Evolutionary conservation across 2,888 invertebrate genomes (phyloP), one percentile per base, ranked within the genome.

Genomic region (Seira musarum): DNA sequence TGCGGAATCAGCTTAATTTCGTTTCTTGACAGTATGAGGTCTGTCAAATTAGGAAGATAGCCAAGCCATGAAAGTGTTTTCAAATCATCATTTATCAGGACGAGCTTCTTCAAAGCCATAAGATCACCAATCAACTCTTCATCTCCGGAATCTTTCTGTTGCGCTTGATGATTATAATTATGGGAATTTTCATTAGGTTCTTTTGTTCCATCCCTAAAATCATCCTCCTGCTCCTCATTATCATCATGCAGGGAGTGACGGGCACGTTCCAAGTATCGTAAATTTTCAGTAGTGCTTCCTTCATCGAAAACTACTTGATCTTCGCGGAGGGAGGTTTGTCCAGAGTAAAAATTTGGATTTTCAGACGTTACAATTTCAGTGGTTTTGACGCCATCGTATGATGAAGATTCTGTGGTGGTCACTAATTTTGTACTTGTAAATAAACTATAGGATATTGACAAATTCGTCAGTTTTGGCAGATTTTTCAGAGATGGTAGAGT

Each of bases 391-490:
- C 53, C 49, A 49, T 35, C 24, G 13, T 30, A 71, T n/a, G n/a
- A n/a, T n/a, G n/a, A n/a, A 0, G 65, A 40, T n/a, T 71, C 72
- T 0, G 82, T 79, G 24, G 81, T 69, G 60, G 79, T 75, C 8
- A 79, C 66, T 35, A 79, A 49, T 40, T 78, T 78, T 15, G 82
- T 79, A n/a, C 73, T 73, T 1, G 78, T 73, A 61, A 82, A 82
- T 1, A 82, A 61, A 22, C 78, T 79, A 68, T 84, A 80, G 8
- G 85, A 85, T 35, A 86, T 86, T 49, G 83, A 82, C 17, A 86
- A 46, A 49, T 83, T 82, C 21, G 75, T 77, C 22, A 86, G 53
- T 35, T 75, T 81, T 19, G 83, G 81, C 19, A 86, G 71, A 71
- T 84, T 78, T 19, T 78, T 72, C 24, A 86, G 74, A 1, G 69